Evolutionary conservation across 2,888 invertebrate species (phyloP).

Genomic region (Shargacucullia verbasci): DNA sequence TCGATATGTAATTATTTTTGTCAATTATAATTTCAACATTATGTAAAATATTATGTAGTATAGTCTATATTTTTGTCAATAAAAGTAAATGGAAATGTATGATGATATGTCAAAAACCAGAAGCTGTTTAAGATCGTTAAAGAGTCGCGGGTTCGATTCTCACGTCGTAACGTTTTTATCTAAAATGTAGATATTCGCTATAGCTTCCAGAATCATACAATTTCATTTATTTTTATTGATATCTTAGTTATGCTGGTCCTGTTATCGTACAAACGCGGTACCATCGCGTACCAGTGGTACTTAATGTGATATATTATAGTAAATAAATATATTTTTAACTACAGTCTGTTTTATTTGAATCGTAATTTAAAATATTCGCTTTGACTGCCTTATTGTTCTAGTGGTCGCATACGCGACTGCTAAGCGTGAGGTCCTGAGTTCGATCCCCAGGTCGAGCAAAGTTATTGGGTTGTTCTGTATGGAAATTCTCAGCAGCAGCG

Average conservation of each 20-base stretch:
- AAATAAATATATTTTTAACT: slow-evolving; percentile 49
- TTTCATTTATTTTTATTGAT: slow-evolving; percentile 11
- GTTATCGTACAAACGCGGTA: slow-evolving; percentile 34
- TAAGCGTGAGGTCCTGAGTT: no score
- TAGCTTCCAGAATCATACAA: not conserved
- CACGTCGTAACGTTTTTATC: no score
- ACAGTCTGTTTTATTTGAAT: slow-evolving; percentile 5
- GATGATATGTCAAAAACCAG: not conserved
- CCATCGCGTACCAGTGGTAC: slow-evolving; percentile 31
- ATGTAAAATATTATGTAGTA: slow-evolving; percentile 37
- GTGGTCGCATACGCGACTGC: no score
- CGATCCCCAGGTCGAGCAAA: no score
- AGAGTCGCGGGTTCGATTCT: no score
- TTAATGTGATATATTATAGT: slow-evolving; percentile 49
- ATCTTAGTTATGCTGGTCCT: slow-evolving; percentile 16
- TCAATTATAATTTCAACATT: slow-evolving; percentile 39
- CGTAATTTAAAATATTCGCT: no score
- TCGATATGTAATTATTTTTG: slow-evolving; percentile 27
- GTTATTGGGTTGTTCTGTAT: no score
- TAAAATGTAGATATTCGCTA: no score
- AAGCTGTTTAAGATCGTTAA: no score
- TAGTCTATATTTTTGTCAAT: slow-evolving; percentile 12
- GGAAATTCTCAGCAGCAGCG: no score
- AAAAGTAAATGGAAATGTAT: slow-evolving; percentile 22
- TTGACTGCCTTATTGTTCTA: no score